A percentile compares a stretch with the other conserved stretches of the same genome.
phyloP scores from a whole-genome alignment of 1,140 invertebrate genomes.

The Melitaea cinxia region DNA sequence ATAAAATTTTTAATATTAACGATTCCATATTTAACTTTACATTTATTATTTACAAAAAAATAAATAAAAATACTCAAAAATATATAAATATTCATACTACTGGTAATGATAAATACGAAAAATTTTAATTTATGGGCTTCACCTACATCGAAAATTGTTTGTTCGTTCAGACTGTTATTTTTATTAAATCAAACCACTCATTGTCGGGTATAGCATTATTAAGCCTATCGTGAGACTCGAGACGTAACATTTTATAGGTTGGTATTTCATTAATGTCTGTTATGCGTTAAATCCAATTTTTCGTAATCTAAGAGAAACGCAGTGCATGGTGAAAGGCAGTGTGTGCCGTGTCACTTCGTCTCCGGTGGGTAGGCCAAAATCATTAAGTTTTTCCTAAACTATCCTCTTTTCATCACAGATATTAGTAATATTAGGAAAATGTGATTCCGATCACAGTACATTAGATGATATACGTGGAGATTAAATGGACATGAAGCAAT shows the following conservation, averaged over 20 bases:
- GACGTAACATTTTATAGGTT: conserved; percentile 8
- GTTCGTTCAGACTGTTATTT: conserved; percentile 35
- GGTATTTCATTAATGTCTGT: neutral
- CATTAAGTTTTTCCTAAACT: conserved; percentile 54
- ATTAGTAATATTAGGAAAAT: conserved; percentile 71
- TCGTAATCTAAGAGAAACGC: conserved; percentile 15
- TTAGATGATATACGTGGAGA: conserved; percentile 47
- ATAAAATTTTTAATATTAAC: conserved; percentile 68
- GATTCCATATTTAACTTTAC: conserved; percentile 58
- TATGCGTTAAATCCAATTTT: neutral
- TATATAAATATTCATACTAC: conserved; percentile 54
- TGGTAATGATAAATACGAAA: conserved; percentile 23
- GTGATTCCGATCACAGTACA: conserved; percentile 66
- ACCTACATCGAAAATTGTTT: conserved; percentile 55
- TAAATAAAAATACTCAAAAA: conserved; percentile 63
- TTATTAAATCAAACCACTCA: conserved; percentile 4
- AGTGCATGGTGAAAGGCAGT: conserved; percentile 44
- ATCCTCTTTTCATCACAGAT: conserved; percentile 73
- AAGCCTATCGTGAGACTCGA: conserved; percentile 3
- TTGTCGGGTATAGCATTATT: conserved; percentile 11
- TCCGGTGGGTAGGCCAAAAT: conserved; percentile 74
- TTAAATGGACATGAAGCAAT: conserved; percentile 56
- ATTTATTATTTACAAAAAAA: conserved; percentile 72
- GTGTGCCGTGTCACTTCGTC: conserved; percentile 40
- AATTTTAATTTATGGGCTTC: conserved; percentile 33